Base-by-base conservation (phyloP, 2,113 vertebrate species). In the Coturnix japonica region DNA sequence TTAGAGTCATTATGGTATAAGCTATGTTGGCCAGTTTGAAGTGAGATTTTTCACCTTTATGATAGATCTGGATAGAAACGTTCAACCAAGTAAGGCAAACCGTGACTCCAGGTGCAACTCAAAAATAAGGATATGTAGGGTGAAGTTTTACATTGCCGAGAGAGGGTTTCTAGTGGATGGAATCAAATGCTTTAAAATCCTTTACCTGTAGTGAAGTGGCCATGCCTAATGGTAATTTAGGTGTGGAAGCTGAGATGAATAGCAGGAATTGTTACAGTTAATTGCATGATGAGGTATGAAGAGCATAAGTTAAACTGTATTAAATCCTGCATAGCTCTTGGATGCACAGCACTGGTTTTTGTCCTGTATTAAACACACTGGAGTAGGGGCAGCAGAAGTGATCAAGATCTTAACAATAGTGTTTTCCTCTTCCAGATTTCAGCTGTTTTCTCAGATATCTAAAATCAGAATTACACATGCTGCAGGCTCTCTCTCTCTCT, bases 71-170 rank as follows among this genome's bases (percentile, higher is more conserved):
- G 56, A 60, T 44, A 91, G 75, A 80, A 92, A 64, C 16, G 25
- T 64, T 71, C 78, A 74, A 63, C 37, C 19, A 47, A 53, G 13
- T 59, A 69, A 65, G 54, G 67, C 43, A 92, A 92, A 79, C 35
- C 7, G 47, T 60, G 21, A 73, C 46, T 94, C 67, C 75, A 47
- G 82, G 74, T 90, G 74, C 53, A 57, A 67, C 33, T 67, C 77
- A 74, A 90, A 86, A 96, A 87, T 69, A 87, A 91, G 60, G 87
- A 28, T 54, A 66, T 41, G 21, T 81, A 81, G 75, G 56, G 85
- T 81, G 47, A 92, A 87, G 46, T 86, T 43, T 87, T 78, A 60
- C 5, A 4, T 31, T 83, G 81, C 65, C 14, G 35, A 17, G 33
- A 80, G 47, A 74, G 0, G 2, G 57, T 47, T 92, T 80, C 64